phyloP scores from a whole-genome alignment of 1,140 invertebrate species.

The Aphidius ervi region DNA sequence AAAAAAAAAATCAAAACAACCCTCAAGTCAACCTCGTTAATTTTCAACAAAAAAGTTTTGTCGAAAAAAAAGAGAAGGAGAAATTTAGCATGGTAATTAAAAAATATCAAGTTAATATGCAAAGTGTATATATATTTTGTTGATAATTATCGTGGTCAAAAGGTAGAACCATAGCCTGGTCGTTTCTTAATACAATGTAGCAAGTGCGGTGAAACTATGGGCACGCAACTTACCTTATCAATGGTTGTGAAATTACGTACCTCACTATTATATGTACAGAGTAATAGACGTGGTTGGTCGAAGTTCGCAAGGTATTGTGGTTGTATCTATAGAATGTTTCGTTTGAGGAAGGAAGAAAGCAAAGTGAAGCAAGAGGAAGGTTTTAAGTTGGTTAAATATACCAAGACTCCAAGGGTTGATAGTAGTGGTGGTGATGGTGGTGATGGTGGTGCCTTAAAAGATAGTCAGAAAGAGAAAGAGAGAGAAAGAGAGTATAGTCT shows the following conservation, averaged over 20 bases:
- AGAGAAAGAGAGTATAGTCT: not conserved
- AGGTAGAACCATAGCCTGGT: no score
- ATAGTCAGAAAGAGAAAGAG: no score
- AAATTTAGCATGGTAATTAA: no score
- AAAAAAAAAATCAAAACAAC: no score
- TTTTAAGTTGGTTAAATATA: not conserved
- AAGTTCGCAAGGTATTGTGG: conserved; percentile 18
- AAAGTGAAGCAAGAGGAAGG: conserved; percentile 3
- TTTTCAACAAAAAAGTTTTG: no score
- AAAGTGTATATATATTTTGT: no score
- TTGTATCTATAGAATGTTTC: conserved; percentile 15
- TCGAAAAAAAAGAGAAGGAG: no score
- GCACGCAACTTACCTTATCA: conserved; percentile 15
- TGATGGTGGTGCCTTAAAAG: not conserved
- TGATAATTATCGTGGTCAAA: no score
- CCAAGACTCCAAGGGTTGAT: not conserved
- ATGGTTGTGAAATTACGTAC: conserved; percentile 17
- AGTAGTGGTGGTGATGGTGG: not conserved
- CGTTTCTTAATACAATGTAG: not conserved
- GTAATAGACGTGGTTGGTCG: conserved; percentile 16
- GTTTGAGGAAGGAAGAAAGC: conserved; percentile 10
- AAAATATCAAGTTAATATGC: no score
- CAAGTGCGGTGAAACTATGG: not conserved
- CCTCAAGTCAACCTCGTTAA: no score
- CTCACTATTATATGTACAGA: not conserved